These are phyloP conservation scores for Leptodactylus fallax DNA, from an alignment of 2,797 vertebrate genomes.

Conservation along the genomic window DNA sequence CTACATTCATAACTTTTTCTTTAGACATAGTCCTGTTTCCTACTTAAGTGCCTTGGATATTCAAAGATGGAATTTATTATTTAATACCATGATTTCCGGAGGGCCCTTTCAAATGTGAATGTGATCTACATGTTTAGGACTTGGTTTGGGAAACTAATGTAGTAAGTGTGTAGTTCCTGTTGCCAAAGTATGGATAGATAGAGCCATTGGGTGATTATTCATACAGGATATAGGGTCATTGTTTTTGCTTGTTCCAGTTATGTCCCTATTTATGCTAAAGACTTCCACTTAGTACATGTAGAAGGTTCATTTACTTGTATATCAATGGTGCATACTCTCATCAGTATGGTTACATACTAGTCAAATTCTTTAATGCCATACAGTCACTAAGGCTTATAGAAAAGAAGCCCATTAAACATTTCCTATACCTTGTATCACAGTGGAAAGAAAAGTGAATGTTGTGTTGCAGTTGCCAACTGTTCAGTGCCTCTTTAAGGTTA, in stretches of 20 bases:
- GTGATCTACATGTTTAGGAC: slow-evolving; percentile 47
- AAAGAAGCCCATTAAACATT: background rate
- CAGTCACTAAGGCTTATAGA: background rate
- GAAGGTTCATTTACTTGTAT: background rate
- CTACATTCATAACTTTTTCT: slow-evolving; percentile 41
- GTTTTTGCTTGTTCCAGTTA: slow-evolving; percentile 26
- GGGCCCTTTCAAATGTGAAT: slow-evolving; percentile 18
- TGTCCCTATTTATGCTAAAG: background rate
- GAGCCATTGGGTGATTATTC: slow-evolving; percentile 19
- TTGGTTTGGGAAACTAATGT: slow-evolving; percentile 41
- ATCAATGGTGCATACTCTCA: background rate
- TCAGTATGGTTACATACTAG: background rate
- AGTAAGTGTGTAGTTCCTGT: slow-evolving; percentile 38
- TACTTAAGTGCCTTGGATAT: slow-evolving; percentile 64
- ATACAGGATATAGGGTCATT: slow-evolving; percentile 18
- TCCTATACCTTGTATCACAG: background rate
- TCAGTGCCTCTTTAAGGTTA: slow-evolving; percentile 32
- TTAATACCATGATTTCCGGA: slow-evolving; percentile 23
- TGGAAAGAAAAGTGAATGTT: slow-evolving; percentile 14
- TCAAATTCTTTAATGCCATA: background rate
- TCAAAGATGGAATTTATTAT: slow-evolving; percentile 26
- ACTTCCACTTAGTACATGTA: background rate
- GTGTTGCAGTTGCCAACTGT: slow-evolving; percentile 12
- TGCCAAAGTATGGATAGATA: slow-evolving; percentile 46
- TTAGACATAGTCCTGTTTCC: slow-evolving; percentile 53